Conservation (phyloP, 2,797 vertebrate species). For the Sebastes diploproa region DNA sequence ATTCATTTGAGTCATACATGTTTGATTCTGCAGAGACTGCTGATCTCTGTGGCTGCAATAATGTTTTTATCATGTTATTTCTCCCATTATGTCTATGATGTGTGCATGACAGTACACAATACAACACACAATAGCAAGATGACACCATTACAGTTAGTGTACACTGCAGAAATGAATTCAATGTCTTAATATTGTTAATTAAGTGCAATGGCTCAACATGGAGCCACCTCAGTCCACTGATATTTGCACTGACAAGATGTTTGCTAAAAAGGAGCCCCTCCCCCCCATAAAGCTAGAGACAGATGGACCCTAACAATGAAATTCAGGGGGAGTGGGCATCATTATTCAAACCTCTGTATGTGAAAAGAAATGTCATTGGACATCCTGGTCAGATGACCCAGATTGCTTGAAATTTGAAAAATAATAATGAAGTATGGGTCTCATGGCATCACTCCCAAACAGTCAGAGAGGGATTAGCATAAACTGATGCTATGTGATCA, state of each 20-base stretch:
- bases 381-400: slow-evolving; percentile 58
- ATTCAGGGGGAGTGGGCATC: slow-evolving; percentile 43
- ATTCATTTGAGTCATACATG: neutral
- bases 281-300: slow-evolving; percentile 50
- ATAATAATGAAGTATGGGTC: neutral
- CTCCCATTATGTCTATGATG: neutral
- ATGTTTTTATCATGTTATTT: neutral
- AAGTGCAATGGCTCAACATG: neutral
- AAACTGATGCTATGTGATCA: neutral
- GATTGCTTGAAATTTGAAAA: slow-evolving; percentile 42
- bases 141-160: neutral
- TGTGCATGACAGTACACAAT: neutral
- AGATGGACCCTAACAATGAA: slow-evolving; percentile 75
- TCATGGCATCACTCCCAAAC: slow-evolving; percentile 3
- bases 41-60: neutral
- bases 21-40: neutral
- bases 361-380: slow-evolving; percentile 51
- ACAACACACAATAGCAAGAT: neutral
- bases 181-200: neutral
- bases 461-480: slow-evolving; percentile 13
- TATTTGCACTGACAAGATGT: slow-evolving; percentile 14
- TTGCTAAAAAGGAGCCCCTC: slow-evolving; percentile 50
- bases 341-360: slow-evolving; percentile 33
- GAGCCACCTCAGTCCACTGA: neutral
- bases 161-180: neutral